A percentile compares a stretch with the other conserved stretches of the same genome.
These are phyloP conservation scores for Neoscelio sp. DNA, from an alignment of 2,888 invertebrate species.

Conservation along the genomic window DNA sequence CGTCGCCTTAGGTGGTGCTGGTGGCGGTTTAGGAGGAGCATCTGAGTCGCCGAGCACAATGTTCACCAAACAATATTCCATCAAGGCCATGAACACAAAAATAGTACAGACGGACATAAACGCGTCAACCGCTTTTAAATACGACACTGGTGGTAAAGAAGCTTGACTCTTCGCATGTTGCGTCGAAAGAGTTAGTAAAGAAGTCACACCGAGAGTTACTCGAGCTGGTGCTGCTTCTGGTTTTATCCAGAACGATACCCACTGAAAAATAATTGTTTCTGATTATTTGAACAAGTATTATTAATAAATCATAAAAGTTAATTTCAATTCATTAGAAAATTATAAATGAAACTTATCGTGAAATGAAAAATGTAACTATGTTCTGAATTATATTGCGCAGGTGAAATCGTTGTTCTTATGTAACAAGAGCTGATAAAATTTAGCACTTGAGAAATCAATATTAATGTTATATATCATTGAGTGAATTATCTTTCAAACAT, in stretches of 20 bases:
- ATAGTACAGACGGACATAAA: conserved; percentile 97
- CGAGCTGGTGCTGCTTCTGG: conserved; percentile 97
- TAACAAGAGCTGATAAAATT: no score
- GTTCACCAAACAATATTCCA: conserved; percentile 96
- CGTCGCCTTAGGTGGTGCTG: conserved; percentile 85
- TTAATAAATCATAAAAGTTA: no score
- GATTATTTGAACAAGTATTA: no score
- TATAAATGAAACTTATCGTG: no score
- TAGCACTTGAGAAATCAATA: no score
- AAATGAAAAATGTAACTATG: no score
- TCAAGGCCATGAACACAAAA: conserved; percentile 96
- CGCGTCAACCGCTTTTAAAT: conserved; percentile 95
- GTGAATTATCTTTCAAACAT: no score
- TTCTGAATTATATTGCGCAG: no score
- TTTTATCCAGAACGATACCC: conserved; percentile 98
- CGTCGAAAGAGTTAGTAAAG: conserved; percentile 93
- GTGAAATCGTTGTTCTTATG: no score
- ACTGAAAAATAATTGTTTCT: conserved; percentile 84
- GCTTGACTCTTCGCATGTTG: conserved; percentile 97
- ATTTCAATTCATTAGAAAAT: no score
- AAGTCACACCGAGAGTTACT: conserved; percentile 96
- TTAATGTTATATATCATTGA: no score
- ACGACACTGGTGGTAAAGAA: conserved; percentile 96
- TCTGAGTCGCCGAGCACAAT: conserved; percentile 91
- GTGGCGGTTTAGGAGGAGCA: conserved; percentile 84